Base-by-base conservation (phyloP, 2,888 invertebrate species). In the Drosophila siamana region DNA sequence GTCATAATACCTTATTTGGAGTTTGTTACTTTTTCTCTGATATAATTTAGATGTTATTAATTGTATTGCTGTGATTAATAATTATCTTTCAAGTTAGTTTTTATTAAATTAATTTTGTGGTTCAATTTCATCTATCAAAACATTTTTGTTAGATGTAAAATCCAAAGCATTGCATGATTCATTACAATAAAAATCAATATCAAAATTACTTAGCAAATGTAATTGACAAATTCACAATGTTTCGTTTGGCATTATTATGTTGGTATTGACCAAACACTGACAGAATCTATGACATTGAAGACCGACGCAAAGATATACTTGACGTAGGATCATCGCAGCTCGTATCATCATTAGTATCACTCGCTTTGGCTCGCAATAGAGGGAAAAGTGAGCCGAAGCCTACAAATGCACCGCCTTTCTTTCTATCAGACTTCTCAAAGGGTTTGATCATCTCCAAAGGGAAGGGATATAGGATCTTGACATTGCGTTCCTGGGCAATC, bases 381-480 rank as follows among this genome's bases (percentile, higher is more conserved):
- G 28, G 50, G 9, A 40, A 7, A 46, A 61, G 44, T 0, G 64
- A 30, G 0, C 40, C 46, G 24, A 22, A 30, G 6, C 44, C 40
- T 2, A 15, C 6, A 13, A 16, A 7, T 7, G 13, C 30, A 8
- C 22, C 46, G 1, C 38, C 40, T 5, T 22, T 47, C 19, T 15
- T 26, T 0, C 13, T 8, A 1, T 1, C 47, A 44, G 9, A 1
- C 0, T 26, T 24, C 7, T 65, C 38, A 41, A 84, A 76, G 0
- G 78, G 57, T 16, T 65, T 66, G 69, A 89, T 67, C 11, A 87
- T 61, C 6, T 90, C 89, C 24, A 90, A 13, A 3, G 90, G 90
- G 22, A 90, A 88, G 0, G 90, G 90, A 48, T 89, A 89, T 44
- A 86, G 66, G 2, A 90, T 86, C 9, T 69, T 75, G 0, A 78